A percentile compares a stretch with the other conserved stretches of the same genome.
Conservation (phyloP, 2,113 vertebrate species). For the Thunnus maccoyii region DNA sequence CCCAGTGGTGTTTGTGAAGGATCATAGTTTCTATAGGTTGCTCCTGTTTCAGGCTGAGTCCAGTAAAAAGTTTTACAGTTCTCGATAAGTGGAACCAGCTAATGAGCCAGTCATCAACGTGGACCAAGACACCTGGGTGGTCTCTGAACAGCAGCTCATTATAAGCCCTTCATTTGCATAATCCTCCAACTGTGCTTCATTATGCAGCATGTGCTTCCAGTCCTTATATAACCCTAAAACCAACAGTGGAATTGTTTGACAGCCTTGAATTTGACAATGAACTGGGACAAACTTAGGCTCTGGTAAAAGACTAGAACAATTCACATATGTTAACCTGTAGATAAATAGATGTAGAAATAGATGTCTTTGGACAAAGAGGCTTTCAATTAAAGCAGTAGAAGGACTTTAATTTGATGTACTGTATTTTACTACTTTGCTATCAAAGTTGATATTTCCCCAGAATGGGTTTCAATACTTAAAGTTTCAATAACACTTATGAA, state of each 20-base stretch:
- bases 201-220: too few relatives aligned
- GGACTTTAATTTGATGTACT: too few relatives aligned
- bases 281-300: neutral
- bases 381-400: too few relatives aligned
- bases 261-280: neutral
- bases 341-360: too few relatives aligned
- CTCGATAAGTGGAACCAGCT: neutral
- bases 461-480: too few relatives aligned
- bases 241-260: neutral
- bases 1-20: too few relatives aligned
- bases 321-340: too few relatives aligned
- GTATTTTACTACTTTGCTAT: too few relatives aligned
- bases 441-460: too few relatives aligned
- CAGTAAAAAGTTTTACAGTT: neutral
- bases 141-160: neutral
- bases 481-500: too few relatives aligned
- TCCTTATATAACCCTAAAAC: neutral
- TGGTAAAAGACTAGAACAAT: neutral
- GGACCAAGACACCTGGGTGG: slow-evolving; percentile 1
- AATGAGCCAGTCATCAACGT: neutral
- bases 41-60: neutral
- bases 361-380: too few relatives aligned
- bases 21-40: too few relatives aligned
- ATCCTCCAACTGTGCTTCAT: slow-evolving; percentile 11
- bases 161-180: slow-evolving; percentile 26